Conservation (phyloP, 2,113 vertebrate genomes). For the Tragelaphus imberbis region DNA sequence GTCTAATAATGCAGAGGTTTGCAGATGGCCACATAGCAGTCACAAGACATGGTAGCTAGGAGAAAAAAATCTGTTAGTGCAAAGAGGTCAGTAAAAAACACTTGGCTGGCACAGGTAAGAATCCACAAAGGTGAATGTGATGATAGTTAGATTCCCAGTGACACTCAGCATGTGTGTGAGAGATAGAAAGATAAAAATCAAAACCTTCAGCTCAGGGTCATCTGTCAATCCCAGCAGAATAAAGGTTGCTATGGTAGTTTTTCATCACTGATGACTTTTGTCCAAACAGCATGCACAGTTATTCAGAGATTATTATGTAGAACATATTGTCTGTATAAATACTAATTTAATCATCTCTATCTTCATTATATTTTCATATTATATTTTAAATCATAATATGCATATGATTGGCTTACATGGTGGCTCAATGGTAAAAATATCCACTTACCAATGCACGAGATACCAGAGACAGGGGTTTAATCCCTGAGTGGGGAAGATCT, state of each 20-base stretch:
- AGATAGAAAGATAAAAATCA: background rate
- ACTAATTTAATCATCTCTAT: background rate
- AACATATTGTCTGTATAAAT: background rate
- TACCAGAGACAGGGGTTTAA: no score
- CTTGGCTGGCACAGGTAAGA: background rate
- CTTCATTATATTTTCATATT: background rate
- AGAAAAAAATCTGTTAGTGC: background rate
- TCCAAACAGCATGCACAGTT: background rate
- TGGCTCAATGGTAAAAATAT: no score
- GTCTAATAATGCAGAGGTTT: background rate
- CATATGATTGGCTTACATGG: background rate
- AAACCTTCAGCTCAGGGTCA: background rate
- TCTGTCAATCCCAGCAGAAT: constrained; percentile 6
- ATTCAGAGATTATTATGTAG: background rate
- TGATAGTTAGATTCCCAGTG: no score
- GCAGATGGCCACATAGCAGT: background rate
- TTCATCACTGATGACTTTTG: background rate
- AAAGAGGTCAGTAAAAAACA: background rate
- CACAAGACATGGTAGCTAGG: constrained; percentile 45
- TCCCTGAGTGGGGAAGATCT: no score
- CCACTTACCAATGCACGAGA: no score
- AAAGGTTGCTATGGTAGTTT: background rate
- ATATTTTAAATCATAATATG: background rate
- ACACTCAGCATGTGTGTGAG: background rate
- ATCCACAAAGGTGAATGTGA: background rate